A percentile compares a stretch with the other conserved stretches of the same genome.
Conservation (phyloP, 2,113 vertebrate genomes). For the Benitochromis conjunctus region DNA sequence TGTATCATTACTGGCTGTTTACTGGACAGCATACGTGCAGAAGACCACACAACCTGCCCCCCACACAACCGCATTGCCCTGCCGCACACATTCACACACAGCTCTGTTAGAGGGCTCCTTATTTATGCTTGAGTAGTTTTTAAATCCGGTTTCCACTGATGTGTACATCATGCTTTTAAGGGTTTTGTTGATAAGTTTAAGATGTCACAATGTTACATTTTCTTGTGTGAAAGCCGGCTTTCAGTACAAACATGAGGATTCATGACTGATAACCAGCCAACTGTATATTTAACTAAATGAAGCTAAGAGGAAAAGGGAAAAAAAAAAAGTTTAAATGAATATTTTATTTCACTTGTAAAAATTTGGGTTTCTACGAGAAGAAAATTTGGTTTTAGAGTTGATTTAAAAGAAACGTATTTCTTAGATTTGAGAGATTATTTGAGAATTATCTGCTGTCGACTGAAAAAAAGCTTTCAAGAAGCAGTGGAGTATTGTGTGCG, state of each 20-base stretch:
- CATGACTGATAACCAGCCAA: conserved; percentile 4
- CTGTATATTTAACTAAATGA: conserved; percentile 42
- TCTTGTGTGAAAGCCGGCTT: conserved; percentile 35
- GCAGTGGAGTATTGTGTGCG: conserved; percentile 15
- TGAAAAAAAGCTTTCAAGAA: conserved; percentile 12
- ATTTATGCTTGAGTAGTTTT: conserved; percentile 41
- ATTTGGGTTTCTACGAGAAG: conserved; percentile 12
- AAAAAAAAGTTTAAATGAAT: background rate
- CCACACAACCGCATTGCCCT: background rate
- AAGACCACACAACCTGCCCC: background rate
- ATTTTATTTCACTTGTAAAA: conserved; percentile 36
- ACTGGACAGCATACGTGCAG: background rate
- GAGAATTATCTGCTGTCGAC: conserved; percentile 10
- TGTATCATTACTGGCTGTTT: background rate
- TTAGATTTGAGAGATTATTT: conserved; percentile 11
- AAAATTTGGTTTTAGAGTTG: conserved; percentile 10
- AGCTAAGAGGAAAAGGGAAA: background rate
- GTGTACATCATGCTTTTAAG: conserved; percentile 29
- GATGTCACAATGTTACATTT: background rate
- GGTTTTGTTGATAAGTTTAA: conserved; percentile 10
- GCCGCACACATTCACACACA: conserved; percentile 28
- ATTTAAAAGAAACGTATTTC: conserved; percentile 23
- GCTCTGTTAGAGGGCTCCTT: conserved; percentile 9
- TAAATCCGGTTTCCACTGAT: background rate
- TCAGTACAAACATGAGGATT: background rate